A percentile compares a stretch with the other conserved stretches of the same genome.
Evolutionary conservation across 2,113 vertebrate species (phyloP).

Genomic region (Callaeas wilsoni): DNA sequence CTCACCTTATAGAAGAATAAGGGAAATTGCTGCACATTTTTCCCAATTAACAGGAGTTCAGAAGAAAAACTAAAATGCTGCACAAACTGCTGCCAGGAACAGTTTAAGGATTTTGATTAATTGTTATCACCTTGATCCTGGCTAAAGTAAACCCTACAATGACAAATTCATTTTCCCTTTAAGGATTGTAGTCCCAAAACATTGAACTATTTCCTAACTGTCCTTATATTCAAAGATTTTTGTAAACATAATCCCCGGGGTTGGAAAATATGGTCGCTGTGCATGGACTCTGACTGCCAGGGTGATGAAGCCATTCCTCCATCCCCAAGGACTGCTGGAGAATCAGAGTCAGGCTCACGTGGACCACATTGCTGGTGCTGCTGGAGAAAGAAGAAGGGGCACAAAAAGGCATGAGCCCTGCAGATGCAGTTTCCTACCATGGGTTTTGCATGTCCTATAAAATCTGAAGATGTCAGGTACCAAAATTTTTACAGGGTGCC

Average conservation of each 20-base stretch:
- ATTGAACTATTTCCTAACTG: neutral
- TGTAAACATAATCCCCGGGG: neutral
- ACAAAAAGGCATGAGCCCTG: neutral
- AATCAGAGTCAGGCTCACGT: rapidly evolving
- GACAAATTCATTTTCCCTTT: neutral
- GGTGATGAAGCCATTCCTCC: neutral
- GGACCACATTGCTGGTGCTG: neutral
- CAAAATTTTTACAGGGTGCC: neutral
- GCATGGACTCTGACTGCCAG: neutral
- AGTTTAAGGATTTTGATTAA: neutral
- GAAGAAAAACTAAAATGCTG: neutral
- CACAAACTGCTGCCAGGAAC: neutral
- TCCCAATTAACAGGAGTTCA: neutral
- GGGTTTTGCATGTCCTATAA: neutral
- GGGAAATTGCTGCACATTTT: neutral
- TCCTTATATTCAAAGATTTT: neutral
- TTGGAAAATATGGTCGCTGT: neutral
- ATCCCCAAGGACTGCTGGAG: neutral
- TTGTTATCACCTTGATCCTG: neutral
- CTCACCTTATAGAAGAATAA: neutral
- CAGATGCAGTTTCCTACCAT: neutral
- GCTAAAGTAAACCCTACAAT: neutral
- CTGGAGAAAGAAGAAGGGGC: neutral
- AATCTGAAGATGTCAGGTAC: neutral
- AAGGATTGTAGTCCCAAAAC: neutral